A percentile compares a stretch with the other conserved stretches of the same genome.
Conservation (phyloP, 2,113 vertebrate genomes). For the Nothocercus julius region DNA sequence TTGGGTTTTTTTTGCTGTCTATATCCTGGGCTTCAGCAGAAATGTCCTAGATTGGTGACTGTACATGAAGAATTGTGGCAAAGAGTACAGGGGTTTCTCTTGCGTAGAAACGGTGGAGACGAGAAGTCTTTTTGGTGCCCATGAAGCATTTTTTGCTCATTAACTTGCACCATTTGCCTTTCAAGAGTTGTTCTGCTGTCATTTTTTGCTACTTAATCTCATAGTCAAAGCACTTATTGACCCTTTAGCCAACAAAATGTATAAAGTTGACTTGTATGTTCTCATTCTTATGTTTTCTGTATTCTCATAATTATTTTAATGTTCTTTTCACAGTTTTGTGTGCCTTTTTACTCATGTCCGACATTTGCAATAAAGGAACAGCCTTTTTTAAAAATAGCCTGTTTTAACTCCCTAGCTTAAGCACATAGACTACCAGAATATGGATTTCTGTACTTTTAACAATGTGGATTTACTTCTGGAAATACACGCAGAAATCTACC, state of each 20-base stretch:
- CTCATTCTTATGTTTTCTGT: not conserved
- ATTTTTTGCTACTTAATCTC: not conserved
- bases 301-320: not conserved
- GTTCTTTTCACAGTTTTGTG: not conserved
- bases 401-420: not conserved
- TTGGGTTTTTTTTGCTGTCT: not conserved
- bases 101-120: not conserved
- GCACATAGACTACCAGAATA: not conserved
- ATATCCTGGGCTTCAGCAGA: not conserved
- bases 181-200: not conserved
- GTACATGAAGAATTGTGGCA: not conserved
- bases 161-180: not conserved
- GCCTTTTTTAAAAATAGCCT: too few species aligned
- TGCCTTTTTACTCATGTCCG: not conserved
- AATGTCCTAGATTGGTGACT: not conserved
- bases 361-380: not conserved
- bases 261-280: not conserved
- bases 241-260: not conserved
- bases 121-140: not conserved
- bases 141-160: not conserved
- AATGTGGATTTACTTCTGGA: not conserved
- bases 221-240: not conserved
- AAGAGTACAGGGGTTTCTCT: constrained; percentile 9
- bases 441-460: not conserved
- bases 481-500: not conserved